Evolutionary conservation across 2,888 invertebrate genomes (phyloP), one percentile per base, ranked within the genome.

Genomic region (Sicus ferrugineus): DNA sequence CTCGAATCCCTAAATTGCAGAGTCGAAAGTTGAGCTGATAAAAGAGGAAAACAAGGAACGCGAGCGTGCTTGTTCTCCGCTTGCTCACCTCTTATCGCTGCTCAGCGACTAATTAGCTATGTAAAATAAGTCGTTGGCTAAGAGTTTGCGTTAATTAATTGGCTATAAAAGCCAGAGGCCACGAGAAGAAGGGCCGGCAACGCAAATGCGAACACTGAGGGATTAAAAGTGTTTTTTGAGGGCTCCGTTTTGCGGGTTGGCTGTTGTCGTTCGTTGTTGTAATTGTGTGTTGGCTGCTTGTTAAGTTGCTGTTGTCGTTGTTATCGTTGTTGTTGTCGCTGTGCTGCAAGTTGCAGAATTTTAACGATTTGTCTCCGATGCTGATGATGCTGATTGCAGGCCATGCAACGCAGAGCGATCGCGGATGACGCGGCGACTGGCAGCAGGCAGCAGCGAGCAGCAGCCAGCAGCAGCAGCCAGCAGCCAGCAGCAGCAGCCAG

Each of bases 101-200:
- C 70, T 68, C 73, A 74, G 75, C 77, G 77, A 77, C 77, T 77
- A 77, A 77, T 77, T 77, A 77, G 76, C 75, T 73, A 73, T 77
- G 77, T 76, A 76, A 77, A 76, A 76, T 75, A 76, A 76, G 75
- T 75, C 74, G 77, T 76, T 73, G 75, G 75, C 73, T 74, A 73
- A 77, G 62, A 75, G 75, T 75, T 75, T 71, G 73, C 70, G 73
- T 75, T 76, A 76, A 76, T 76, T 77, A 77, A 76, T 75, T 76
- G 73, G 75, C 52, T 23, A 31, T 64, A 52, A 30, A 52, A 52
- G 11, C 6, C 64, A 64, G 19, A 63, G 2, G 16, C 11, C n/a
- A 46, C 14, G 23, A 5, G 50, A 31, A 52, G n/a, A 14, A 14
- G 7, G 16, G 46, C 16, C 11, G 19, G 46, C 23, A 46, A 23